Conservation (phyloP, 2,113 vertebrate species). For the Toxotes jaculatrix region DNA sequence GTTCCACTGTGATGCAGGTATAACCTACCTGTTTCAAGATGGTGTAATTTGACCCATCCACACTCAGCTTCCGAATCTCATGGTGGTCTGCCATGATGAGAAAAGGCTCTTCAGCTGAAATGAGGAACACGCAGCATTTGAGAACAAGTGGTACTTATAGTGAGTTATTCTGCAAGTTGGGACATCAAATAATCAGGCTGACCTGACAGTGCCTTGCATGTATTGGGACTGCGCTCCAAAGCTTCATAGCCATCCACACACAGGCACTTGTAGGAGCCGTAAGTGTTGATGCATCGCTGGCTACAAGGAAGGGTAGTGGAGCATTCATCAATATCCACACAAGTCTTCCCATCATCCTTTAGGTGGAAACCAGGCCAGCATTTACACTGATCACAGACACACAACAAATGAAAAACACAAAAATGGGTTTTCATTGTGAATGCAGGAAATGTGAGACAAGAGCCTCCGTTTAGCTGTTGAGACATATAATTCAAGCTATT, state of each 20-base stretch:
- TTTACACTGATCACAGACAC: slow-evolving; percentile 89
- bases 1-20: not conserved
- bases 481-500: not conserved
- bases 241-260: slow-evolving; percentile 95
- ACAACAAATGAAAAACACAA: slow-evolving; percentile 1
- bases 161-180: not conserved
- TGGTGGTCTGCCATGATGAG: slow-evolving; percentile 98
- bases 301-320: slow-evolving; percentile 94
- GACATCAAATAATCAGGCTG: slow-evolving; percentile 34
- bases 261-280: slow-evolving; percentile 95
- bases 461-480: not conserved
- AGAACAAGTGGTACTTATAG: not conserved
- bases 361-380: slow-evolving; percentile 98
- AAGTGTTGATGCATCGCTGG: slow-evolving; percentile 97
- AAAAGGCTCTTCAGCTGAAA: slow-evolving; percentile 95
- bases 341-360: slow-evolving; percentile 97
- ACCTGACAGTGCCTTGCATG: slow-evolving; percentile 97
- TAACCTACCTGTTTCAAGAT: slow-evolving; percentile 95
- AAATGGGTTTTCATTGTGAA: not conserved
- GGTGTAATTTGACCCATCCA: slow-evolving; percentile 98
- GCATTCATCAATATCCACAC: slow-evolving; percentile 96
- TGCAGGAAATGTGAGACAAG: not conserved
- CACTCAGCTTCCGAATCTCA: slow-evolving; percentile 97
- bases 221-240: slow-evolving; percentile 88
- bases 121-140: slow-evolving; percentile 9